Conservation (phyloP, 2,888 invertebrate genomes). For the Catocala nupta region DNA sequence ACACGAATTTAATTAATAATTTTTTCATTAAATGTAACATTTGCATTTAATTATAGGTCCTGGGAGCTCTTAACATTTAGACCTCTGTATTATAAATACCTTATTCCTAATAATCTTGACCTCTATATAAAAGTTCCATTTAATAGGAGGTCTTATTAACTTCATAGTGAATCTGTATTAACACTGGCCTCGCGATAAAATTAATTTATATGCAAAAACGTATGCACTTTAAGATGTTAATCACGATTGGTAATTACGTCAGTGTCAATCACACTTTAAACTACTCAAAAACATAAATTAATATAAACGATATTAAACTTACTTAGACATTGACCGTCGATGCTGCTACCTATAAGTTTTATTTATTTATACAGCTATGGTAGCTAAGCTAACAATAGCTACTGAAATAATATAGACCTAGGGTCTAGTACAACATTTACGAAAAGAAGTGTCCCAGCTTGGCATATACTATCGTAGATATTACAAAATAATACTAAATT, state of each 20-base stretch:
- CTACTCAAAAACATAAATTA: conserved; percentile 19
- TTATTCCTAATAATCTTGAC: conserved; percentile 9
- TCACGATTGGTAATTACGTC: conserved; percentile 21
- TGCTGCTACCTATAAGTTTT: too few species aligned
- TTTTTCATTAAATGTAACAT: not conserved
- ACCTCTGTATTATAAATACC: not conserved
- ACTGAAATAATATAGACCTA: too few species aligned
- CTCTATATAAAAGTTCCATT: conserved; percentile 11
- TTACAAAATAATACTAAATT: too few species aligned
- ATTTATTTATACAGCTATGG: too few species aligned
- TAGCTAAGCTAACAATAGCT: too few species aligned
- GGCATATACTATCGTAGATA: too few species aligned
- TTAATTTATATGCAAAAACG: conserved; percentile 27
- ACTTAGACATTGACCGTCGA: too few species aligned
- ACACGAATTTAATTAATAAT: conserved; percentile 1
- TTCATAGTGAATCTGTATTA: conserved; percentile 3
- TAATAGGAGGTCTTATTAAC: conserved; percentile 4
- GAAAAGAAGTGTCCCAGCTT: too few species aligned
- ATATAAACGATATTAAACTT: conserved; percentile 18
- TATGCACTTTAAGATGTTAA: conserved; percentile 18
- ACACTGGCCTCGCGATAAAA: conserved; percentile 21
- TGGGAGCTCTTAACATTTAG: not conserved
- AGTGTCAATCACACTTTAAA: conserved; percentile 29
- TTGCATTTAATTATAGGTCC: not conserved
- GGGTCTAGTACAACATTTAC: too few species aligned